These are phyloP conservation scores for Pelecanoides urinatrix DNA, from an alignment of 2,113 vertebrate genomes.

Conservation along the genomic window DNA sequence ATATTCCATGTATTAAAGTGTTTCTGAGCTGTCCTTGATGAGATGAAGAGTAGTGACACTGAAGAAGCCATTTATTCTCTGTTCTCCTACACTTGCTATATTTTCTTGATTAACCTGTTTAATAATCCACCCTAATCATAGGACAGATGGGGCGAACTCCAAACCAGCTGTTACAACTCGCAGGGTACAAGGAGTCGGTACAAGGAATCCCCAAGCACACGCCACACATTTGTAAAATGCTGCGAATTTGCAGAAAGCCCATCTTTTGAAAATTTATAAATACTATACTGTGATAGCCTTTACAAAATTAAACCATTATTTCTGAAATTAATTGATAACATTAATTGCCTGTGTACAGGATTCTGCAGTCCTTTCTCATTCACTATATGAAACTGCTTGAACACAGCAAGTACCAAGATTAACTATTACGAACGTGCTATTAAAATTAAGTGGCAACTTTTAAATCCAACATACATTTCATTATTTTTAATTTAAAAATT, in stretches of 20 bases:
- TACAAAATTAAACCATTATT: not conserved
- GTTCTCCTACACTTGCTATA: not conserved
- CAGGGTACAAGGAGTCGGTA: not conserved
- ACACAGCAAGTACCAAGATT: not conserved
- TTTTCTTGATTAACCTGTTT: conserved; percentile 39
- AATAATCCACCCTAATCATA: not conserved
- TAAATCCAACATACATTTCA: not conserved
- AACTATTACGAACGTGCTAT: not conserved
- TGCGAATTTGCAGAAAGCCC: not conserved
- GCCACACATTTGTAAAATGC: not conserved
- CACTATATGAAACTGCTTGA: not conserved
- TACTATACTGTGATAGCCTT: not conserved
- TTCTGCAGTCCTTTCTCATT: not conserved
- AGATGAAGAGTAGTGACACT: not conserved
- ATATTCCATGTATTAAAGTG: not conserved
- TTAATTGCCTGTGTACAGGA: not conserved
- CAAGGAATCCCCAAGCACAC: not conserved
- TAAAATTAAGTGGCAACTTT: not conserved
- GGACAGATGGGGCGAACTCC: conserved; percentile 5
- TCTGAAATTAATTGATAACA: not conserved
- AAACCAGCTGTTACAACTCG: not conserved
- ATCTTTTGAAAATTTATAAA: not conserved
- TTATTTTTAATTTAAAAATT: not conserved
- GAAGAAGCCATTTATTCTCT: not conserved
- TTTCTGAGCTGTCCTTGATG: not conserved